Conservation (phyloP, 2,113 vertebrate genomes). For the Brachypodius melanocephalos region DNA sequence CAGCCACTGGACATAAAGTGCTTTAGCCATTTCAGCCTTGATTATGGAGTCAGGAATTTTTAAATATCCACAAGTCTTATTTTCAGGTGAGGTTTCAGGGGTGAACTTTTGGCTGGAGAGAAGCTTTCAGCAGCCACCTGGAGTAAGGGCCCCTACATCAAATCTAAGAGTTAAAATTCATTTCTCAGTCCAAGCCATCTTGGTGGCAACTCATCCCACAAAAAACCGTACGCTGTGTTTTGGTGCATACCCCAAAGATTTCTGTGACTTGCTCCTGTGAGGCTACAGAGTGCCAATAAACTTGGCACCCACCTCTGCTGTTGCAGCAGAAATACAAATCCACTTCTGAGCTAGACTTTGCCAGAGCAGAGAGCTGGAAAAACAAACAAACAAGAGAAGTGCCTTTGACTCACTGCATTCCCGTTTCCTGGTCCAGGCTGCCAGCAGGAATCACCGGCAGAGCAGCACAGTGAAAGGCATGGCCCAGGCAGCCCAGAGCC, state of each 20-base stretch:
- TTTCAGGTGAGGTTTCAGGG: not conserved
- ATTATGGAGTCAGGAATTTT: not conserved
- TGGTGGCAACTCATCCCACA: not conserved
- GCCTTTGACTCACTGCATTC: not conserved
- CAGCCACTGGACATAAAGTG: not conserved
- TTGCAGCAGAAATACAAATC: not conserved
- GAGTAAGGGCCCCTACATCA: not conserved
- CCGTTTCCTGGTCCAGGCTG: not conserved
- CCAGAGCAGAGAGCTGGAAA: not conserved
- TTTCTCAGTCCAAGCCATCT: not conserved
- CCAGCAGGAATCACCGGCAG: not conserved
- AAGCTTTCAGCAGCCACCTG: not conserved
- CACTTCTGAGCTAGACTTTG: not conserved
- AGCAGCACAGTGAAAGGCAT: fast-evolving
- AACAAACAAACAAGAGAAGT: not conserved
- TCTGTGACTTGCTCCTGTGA: not conserved
- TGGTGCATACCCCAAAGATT: not conserved
- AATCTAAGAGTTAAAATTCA: not conserved
- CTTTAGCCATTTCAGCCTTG: not conserved
- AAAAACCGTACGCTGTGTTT: not conserved
- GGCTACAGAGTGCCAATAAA: not conserved
- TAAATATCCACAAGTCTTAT: not conserved
- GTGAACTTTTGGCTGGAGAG: not conserved
- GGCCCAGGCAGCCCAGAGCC: not conserved
- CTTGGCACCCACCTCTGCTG: not conserved